A percentile compares a stretch with the other conserved stretches of the same genome.
phyloP scores from a whole-genome alignment of 2,888 invertebrate species.

The Pollenia angustigena region DNA sequence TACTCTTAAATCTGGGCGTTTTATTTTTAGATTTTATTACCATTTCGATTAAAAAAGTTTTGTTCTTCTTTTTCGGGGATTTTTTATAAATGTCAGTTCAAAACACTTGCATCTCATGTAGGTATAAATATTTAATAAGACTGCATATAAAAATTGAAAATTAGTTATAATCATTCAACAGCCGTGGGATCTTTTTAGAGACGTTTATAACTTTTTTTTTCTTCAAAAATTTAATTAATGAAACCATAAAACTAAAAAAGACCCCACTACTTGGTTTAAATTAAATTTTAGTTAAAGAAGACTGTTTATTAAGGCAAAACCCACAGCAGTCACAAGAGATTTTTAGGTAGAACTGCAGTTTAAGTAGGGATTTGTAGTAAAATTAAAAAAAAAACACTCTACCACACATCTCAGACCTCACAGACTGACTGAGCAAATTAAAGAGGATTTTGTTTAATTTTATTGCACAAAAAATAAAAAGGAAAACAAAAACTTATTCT shows the following conservation, averaged over 20 bases:
- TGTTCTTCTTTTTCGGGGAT: not conserved
- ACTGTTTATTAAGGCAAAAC: slow-evolving; percentile 1
- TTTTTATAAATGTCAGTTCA: slow-evolving; percentile 31
- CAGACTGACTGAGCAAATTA: slow-evolving; percentile 41
- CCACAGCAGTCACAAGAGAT: slow-evolving; percentile 47
- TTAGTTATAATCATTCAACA: slow-evolving; percentile 67
- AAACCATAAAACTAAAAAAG: slow-evolving; percentile 67
- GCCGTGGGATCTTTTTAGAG: slow-evolving; percentile 64
- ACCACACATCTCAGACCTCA: slow-evolving; percentile 57
- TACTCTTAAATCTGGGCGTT: slow-evolving; percentile 5
- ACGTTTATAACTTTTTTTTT: slow-evolving; percentile 61
- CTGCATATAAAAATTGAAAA: slow-evolving; percentile 54
- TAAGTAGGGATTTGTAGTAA: slow-evolving; percentile 53
- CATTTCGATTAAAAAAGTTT: no score
- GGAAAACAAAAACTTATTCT: not conserved
- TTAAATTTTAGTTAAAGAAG: slow-evolving; percentile 36
- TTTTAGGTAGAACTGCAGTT: slow-evolving; percentile 35
- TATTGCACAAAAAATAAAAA: slow-evolving; percentile 15
- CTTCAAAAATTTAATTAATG: slow-evolving; percentile 67
- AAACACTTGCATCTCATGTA: slow-evolving; percentile 60
- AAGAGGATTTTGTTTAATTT: slow-evolving; percentile 48
- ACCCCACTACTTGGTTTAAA: slow-evolving; percentile 51
- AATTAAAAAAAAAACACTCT: slow-evolving; percentile 17
- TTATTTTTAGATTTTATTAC: slow-evolving; percentile 30
- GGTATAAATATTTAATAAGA: slow-evolving; percentile 18